A percentile compares a stretch with the other conserved stretches of the same genome.
Conservation (phyloP, 2,113 vertebrate species). For the Anolis sagrei region DNA sequence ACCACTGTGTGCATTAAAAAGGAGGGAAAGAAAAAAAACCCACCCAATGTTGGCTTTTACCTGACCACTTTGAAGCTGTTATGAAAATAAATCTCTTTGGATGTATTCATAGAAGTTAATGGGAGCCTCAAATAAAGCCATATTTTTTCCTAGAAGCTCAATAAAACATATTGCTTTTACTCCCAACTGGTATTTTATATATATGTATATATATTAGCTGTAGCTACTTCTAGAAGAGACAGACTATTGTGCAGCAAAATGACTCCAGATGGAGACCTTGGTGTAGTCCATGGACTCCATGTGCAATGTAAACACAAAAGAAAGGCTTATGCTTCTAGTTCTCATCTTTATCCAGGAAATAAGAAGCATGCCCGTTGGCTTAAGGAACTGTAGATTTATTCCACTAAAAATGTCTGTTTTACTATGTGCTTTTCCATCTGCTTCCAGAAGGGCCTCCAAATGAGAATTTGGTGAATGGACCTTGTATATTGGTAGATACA, state of each 20-base stretch:
- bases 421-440: slow-evolving; percentile 24
- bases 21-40: background rate
- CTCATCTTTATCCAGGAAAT: slow-evolving; percentile 55
- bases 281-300: background rate
- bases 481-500: slow-evolving; percentile 23
- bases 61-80: slow-evolving; percentile 2
- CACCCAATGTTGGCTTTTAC: background rate
- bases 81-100: slow-evolving; percentile 60
- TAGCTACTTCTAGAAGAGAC: slow-evolving; percentile 49
- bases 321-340: slow-evolving; percentile 48
- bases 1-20: slow-evolving; percentile 17
- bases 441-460: slow-evolving; percentile 51
- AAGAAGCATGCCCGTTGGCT: slow-evolving; percentile 38
- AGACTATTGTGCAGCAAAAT: slow-evolving; percentile 44
- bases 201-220: slow-evolving; percentile 27
- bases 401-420: slow-evolving; percentile 15
- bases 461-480: slow-evolving; percentile 31
- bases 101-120: slow-evolving; percentile 62
- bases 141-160: slow-evolving; percentile 43
- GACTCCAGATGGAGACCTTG: slow-evolving; percentile 60
- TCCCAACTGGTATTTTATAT: slow-evolving; percentile 53
- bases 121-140: slow-evolving; percentile 37
- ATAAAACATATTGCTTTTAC: slow-evolving; percentile 64
- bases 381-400: background rate
- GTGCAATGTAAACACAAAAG: slow-evolving; percentile 25